Evolutionary conservation across 2,888 invertebrate genomes (phyloP), one percentile per base, ranked within the genome.

Genomic region (Leucoptera coffeella): DNA sequence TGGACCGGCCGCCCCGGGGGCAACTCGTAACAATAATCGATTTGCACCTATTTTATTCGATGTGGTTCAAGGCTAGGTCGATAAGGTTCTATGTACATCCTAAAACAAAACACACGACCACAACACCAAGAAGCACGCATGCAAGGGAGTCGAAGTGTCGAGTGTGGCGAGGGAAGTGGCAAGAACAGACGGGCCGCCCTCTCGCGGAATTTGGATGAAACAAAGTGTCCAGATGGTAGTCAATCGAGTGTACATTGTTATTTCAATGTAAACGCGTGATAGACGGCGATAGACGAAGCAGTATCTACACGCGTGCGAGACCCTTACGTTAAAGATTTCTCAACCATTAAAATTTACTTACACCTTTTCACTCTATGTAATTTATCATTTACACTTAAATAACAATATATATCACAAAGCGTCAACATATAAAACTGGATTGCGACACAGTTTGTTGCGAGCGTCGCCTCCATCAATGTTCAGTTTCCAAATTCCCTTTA

Each of bases 371-470:
- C 54, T 50, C 57, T 50, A 57, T 52, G 47, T 59, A 56, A 51
- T 56, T 60, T 53, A 50, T 53, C 56, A n/a, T 55, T 67, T 67
- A 67, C 67, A 65, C 65, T 62, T 67, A 65, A 67, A 67, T 67
- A 67, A 67, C 67, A 67, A 67, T 64, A 64, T n/a, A n/a, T 67
- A 65, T 67, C 67, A 67, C 67, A 67, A 17, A 65, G 65, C 65
- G 43, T 62, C 61, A 65, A 67, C 61, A 61, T 64, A 62, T 59
- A 53, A 55, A 56, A 56, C 37, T 45, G 50, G 47, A 40, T 49
- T 43, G 35, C 41, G 4, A 22, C 4, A 7, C 4, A 5, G 22
- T 22, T 5, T 22, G 6, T 10, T 22, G 7, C 4, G 4, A 10
- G 9, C 10, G 6, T 22, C 10, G 5, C 22, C 10, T 10, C 22